phyloP scores from a whole-genome alignment of 2,888 invertebrate species.

The Trilocha varians region DNA sequence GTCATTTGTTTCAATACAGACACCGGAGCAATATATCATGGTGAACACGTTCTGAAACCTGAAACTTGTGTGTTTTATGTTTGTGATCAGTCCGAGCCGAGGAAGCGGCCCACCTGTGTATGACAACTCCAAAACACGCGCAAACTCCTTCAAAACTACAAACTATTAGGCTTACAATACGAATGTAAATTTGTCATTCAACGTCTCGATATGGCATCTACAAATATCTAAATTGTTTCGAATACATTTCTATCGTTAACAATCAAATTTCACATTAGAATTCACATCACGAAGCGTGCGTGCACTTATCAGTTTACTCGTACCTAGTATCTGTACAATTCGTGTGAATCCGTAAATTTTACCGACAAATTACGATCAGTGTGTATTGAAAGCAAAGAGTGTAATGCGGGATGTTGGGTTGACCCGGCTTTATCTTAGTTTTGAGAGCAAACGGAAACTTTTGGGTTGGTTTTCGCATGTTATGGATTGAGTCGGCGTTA shows the following conservation, averaged over 20 bases:
- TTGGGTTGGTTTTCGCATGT: constrained; percentile 4
- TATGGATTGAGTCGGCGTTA: constrained; percentile 1
- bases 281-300: constrained; percentile 34
- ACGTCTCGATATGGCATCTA: constrained; percentile 29
- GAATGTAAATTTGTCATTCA: constrained; percentile 49
- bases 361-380: constrained; percentile 2
- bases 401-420: not conserved
- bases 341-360: not conserved
- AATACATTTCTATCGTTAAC: constrained; percentile 20
- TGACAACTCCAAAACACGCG: not conserved
- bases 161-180: constrained; percentile 27
- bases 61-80: constrained; percentile 49
- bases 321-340: not conserved
- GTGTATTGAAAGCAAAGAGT: not conserved
- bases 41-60: constrained; percentile 35
- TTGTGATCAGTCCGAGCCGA: constrained; percentile 28
- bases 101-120: constrained; percentile 36
- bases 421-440: constrained; percentile 15
- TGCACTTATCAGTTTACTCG: constrained; percentile 15
- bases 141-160: constrained; percentile 16
- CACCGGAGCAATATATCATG: constrained; percentile 47
- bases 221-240: constrained; percentile 25
- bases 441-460: constrained; percentile 4
- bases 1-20: constrained; percentile 10
- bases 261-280: constrained; percentile 31